A percentile compares a stretch with the other conserved stretches of the same genome.
phyloP scores from a whole-genome alignment of 2,113 vertebrate species.

The Osmerus eperlanus region DNA sequence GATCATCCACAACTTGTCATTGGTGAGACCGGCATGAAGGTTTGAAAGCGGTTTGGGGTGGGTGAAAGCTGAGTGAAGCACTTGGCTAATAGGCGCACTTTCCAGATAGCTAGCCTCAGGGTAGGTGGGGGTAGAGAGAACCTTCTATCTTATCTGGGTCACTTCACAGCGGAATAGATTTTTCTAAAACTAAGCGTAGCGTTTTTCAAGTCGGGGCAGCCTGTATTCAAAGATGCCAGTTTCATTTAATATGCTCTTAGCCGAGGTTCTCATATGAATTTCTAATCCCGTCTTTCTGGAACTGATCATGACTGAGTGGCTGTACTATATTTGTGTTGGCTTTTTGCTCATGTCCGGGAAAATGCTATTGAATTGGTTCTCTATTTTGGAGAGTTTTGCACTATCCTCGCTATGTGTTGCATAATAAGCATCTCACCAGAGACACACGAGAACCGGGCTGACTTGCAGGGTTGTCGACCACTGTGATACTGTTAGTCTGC shows the following conservation, averaged over 20 bases:
- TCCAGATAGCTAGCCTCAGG: conserved; percentile 55
- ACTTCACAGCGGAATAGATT: conserved; percentile 61
- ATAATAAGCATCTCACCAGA: no score
- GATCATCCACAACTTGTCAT: conserved; percentile 10
- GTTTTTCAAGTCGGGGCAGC: conserved; percentile 54
- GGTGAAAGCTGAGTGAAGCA: conserved; percentile 33
- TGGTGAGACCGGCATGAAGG: conserved; percentile 45
- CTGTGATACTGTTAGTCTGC: no score
- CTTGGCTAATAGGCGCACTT: conserved; percentile 49
- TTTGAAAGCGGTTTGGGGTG: conserved; percentile 43
- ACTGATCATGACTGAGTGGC: conserved; percentile 32
- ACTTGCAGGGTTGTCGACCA: no score
- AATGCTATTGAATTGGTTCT: no score
- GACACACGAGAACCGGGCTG: no score
- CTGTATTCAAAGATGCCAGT: conserved; percentile 46
- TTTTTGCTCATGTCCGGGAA: background rate
- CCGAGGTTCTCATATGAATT: conserved; percentile 43
- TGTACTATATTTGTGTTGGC: conserved; percentile 10
- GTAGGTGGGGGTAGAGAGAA: conserved; percentile 42
- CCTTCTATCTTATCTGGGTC: conserved; percentile 65
- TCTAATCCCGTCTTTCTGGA: conserved; percentile 45
- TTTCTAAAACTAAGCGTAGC: conserved; percentile 42
- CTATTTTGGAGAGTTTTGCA: no score
- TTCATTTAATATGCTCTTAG: conserved; percentile 58
- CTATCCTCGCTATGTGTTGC: no score